A percentile compares a stretch with the other conserved stretches of the same genome.
Conservation (phyloP, 2,797 vertebrate species). For the Steatocranus sp. region DNA sequence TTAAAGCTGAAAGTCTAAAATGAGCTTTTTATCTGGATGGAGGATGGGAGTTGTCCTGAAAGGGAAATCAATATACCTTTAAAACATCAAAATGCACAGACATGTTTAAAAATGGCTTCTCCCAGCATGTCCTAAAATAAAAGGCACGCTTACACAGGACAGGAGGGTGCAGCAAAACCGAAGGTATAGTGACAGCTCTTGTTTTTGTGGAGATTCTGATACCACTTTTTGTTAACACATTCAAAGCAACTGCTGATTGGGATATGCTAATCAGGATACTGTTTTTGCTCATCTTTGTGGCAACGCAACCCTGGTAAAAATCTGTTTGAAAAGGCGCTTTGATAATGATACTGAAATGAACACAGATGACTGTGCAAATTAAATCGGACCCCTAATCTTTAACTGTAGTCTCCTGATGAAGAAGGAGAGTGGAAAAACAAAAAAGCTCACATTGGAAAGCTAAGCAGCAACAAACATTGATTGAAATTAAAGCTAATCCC, state of each 20-base stretch:
- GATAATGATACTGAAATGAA: conserved; percentile 28
- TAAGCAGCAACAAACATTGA: not conserved
- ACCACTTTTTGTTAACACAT: not conserved
- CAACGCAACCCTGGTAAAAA: not conserved
- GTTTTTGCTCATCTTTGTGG: conserved; percentile 6
- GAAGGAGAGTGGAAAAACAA: not conserved
- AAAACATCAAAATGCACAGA: not conserved
- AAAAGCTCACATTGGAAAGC: not conserved
- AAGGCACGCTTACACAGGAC: not conserved
- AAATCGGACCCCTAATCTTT: conserved; percentile 46
- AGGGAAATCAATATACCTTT: not conserved
- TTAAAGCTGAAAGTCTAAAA: conserved; percentile 8
- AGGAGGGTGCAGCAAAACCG: not conserved
- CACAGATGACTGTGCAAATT: conserved; percentile 17
- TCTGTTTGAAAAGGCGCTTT: not conserved
- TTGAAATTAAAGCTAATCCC: not conserved
- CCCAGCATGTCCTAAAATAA: not conserved
- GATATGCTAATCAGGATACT: conserved; percentile 7
- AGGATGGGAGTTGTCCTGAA: conserved; percentile 10
- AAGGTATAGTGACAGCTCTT: not conserved
- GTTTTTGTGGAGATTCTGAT: not conserved
- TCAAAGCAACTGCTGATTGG: conserved; percentile 26
- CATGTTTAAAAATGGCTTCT: conserved; percentile 8
- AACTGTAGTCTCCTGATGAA: conserved; percentile 35
- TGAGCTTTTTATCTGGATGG: conserved; percentile 2